Evolutionary conservation across 2,888 invertebrate genomes (phyloP).

Genomic region (Tipula lateralis): DNA sequence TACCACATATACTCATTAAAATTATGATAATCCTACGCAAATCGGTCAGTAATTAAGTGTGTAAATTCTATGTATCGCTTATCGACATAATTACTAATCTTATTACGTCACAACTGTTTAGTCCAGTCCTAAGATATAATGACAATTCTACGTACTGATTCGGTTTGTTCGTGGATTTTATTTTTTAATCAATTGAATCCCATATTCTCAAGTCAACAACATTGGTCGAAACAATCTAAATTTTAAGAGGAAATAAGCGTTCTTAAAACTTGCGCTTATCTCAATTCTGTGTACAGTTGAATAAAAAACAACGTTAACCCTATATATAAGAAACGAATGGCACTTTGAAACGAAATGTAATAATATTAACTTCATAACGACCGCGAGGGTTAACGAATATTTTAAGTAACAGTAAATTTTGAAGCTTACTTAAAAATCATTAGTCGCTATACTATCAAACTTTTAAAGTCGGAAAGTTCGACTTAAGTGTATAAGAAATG

Average conservation of each 20-base stretch:
- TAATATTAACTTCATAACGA: neutral
- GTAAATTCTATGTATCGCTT: too few species aligned
- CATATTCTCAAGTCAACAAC: too few species aligned
- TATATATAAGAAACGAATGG: neutral
- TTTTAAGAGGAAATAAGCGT: neutral
- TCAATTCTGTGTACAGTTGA: neutral
- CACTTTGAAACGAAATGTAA: neutral
- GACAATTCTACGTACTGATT: too few species aligned
- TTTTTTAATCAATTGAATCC: too few species aligned
- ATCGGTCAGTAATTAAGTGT: too few species aligned
- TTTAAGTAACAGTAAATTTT: neutral
- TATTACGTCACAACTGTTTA: too few species aligned
- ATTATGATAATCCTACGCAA: too few species aligned
- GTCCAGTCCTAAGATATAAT: too few species aligned
- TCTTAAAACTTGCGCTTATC: neutral
- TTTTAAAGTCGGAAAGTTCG: neutral
- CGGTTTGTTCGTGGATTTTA: too few species aligned
- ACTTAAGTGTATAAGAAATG: neutral
- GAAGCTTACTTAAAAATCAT: neutral
- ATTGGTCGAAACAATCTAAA: neutral
- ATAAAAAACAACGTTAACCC: neutral
- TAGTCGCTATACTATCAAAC: neutral
- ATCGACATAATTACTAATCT: too few species aligned
- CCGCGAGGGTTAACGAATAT: neutral
- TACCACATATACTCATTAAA: too few species aligned